Percentiles rank a stretch among this genome's conserved stretches.
Evolutionary conservation across 2,888 invertebrate species (phyloP).

Genomic region (Megaustenia siamemsis): DNA sequence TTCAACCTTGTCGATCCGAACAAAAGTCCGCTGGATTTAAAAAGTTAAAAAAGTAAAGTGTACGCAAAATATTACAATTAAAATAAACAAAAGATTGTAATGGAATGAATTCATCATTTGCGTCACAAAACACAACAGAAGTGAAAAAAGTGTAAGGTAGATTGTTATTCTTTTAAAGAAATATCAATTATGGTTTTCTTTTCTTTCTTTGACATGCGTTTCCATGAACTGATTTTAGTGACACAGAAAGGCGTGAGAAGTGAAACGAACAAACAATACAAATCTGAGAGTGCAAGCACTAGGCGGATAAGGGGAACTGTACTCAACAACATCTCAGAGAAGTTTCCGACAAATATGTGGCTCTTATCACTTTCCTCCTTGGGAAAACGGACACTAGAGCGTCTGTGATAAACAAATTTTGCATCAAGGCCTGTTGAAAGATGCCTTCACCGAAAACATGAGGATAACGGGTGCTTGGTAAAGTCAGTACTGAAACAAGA

Average conservation of each 20-base stretch:
- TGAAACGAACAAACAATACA: not conserved
- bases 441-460: not conserved
- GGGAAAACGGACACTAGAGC: slow-evolving; percentile 6
- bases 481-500: not conserved
- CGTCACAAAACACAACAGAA: too few species aligned
- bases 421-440: not conserved
- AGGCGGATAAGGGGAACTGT: not conserved
- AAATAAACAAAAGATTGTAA: too few species aligned
- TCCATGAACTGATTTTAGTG: not conserved
- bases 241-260: not conserved
- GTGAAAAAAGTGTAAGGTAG: too few species aligned
- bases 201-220: too few species aligned
- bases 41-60: too few species aligned
- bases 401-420: not conserved
- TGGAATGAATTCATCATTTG: too few species aligned
- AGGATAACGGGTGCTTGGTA: slow-evolving; percentile 11
- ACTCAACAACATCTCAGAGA: not conserved
- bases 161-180: too few species aligned
- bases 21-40: too few species aligned
- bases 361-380: not conserved
- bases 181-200: too few species aligned
- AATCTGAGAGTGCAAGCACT: slow-evolving; percentile 6
- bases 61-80: too few species aligned
- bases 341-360: not conserved
- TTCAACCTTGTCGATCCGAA: too few species aligned